Evolutionary conservation across 2,888 invertebrate genomes (phyloP), one percentile per base, ranked within the genome.

Genomic region (Agrilus cyanescens): DNA sequence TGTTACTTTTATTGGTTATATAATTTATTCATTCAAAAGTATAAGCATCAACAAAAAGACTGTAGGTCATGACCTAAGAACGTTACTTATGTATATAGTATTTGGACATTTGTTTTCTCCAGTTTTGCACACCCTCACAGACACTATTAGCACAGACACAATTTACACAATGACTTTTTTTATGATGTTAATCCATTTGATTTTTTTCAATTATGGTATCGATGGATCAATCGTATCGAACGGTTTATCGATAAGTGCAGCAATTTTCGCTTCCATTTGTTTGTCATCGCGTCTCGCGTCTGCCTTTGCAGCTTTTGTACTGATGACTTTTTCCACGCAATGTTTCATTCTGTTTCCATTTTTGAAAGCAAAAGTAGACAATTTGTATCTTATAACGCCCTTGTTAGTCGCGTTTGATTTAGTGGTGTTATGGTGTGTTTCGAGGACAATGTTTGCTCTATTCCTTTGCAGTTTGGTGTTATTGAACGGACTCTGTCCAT

Each of bases 111-210:
- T 91, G 41, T 72, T 95, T 45, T 91, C 95, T 0, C 97, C 96
- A 0, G 77, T 96, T 13, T 67, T 95, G 29, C 89, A 95, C 62
- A 96, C 94, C 0, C 71, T 98, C 38, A 97, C 98, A 0, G 90
- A 93, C 61, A 93, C 95, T 0, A 88, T 98, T 2, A 94, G 94
- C 59, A 96, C 96, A 0, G 96, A 98, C 60, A 95, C 97, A 0
- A 95, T 98, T 58, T 95, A 93, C 59, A 89, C 93, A 2, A 89
- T 86, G 76, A 80, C 95, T 0, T 81, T 85, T 14, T 72, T 88
- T 12, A 88, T 94, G 80, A 79, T 96, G 71, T 58, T 87, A 0
- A 67, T 87, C 1, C 95, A 97, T 71, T 71, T 97, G 46, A 75
- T 89, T 53, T 94, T 94, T 60, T 90, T 87, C 59, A 91, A 97